These are phyloP conservation scores for Lithobates sylvaticus DNA, from an alignment of 2,797 vertebrate species.

Conservation along the genomic window DNA sequence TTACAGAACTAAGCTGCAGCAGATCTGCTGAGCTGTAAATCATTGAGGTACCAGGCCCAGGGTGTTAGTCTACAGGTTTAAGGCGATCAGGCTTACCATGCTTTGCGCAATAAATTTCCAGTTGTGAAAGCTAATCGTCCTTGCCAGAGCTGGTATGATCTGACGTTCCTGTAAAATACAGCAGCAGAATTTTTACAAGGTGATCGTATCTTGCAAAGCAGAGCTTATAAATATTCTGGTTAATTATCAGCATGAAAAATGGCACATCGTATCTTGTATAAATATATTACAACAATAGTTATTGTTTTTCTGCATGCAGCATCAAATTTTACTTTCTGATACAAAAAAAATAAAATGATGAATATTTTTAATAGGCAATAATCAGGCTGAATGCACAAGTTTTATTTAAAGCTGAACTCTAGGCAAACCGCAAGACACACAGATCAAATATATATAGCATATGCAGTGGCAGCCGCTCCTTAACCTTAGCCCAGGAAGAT, in stretches of 20 bases:
- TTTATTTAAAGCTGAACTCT: too few relatives aligned
- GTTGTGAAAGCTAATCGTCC: slow-evolving; percentile 9
- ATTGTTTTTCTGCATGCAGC: not conserved
- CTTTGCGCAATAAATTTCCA: slow-evolving; percentile 25
- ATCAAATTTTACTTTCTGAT: too few relatives aligned
- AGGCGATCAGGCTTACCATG: slow-evolving; percentile 22
- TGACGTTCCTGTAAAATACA: not conserved
- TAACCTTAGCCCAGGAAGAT: too few relatives aligned
- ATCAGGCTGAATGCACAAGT: too few relatives aligned
- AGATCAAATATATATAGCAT: too few relatives aligned
- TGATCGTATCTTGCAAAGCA: not conserved
- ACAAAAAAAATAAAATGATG: too few relatives aligned
- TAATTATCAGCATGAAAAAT: not conserved
- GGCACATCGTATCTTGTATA: not conserved
- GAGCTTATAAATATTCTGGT: not conserved
- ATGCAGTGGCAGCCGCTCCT: too few relatives aligned
- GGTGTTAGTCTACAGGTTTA: slow-evolving; percentile 5
- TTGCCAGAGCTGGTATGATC: not conserved
- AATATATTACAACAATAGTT: not conserved
- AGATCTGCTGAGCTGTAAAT: slow-evolving; percentile 39
- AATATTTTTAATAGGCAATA: too few relatives aligned
- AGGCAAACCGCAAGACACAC: too few relatives aligned
- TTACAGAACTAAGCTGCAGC: slow-evolving; percentile 34
- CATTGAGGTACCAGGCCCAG: not conserved
- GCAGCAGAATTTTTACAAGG: slow-evolving; percentile 1